Evolutionary conservation across 2,113 vertebrate genomes (phyloP), one percentile per base, ranked within the genome.

Genomic region (Ictalurus furcatus): DNA sequence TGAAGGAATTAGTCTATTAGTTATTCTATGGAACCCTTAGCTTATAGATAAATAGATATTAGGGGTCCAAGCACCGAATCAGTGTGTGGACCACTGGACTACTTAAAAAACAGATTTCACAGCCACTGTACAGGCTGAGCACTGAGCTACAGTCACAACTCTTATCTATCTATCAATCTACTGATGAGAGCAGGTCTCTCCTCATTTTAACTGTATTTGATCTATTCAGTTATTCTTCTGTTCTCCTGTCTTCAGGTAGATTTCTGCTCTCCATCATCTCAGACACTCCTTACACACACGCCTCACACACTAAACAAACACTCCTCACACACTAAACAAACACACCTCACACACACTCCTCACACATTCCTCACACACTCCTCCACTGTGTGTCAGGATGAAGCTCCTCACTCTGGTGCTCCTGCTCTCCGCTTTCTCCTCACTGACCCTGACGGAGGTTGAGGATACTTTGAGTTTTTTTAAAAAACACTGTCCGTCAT

Each of bases 371-470:
- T 44, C 40, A 44, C 40, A 44, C 40, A 44, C 40, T 1, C 34
- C 34, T 48, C 21, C 40, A 85, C 37, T 67, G 58, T 61, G 30
- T 2, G 7, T 84, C 58, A 84, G 11, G 82, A 84, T 84, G 82
- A 84, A 84, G 82, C 82, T 40, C 9, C 34, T 84, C 9, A 17
- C 58, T 84, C 30, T 63, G 82, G 6, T 44, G 58, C 16, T 85
- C 13, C 23, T 67, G 40, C 40, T 85, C 12, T 85, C 83, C 2
- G 13, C 83, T 67, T 63, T 85, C 83, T 67, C 59, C 61, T 67
- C 83, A 65, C 61, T 67, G 37, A 34, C 83, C n/a, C 9, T 85
- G 37, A 85, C 19, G 14, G 83, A 85, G 61, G 83, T 67, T 44
- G 59, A 40, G 37, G 37, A 40, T 40, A 40, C 37, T 40, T 4